These are phyloP conservation scores for Heliconius hermathena DNA, from an alignment of 1,140 invertebrate genomes.

Conservation along the genomic window DNA sequence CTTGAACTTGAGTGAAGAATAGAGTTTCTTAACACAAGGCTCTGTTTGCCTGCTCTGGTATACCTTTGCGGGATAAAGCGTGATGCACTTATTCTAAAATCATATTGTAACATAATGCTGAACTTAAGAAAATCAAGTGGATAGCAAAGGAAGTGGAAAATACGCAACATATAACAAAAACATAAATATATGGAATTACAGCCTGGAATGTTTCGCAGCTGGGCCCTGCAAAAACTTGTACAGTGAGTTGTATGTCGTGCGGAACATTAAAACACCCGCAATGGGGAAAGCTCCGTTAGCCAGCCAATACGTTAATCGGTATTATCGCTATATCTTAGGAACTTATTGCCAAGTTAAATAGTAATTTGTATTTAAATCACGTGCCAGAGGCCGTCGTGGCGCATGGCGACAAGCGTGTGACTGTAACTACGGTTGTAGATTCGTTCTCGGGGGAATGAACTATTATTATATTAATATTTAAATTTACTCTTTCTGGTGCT, in stretches of 20 bases:
- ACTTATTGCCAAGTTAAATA: background rate
- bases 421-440: background rate
- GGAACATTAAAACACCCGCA: slow-evolving; percentile 31
- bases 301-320: slow-evolving; percentile 20
- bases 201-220: slow-evolving; percentile 28
- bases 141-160: slow-evolving; percentile 16
- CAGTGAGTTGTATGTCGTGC: slow-evolving; percentile 29
- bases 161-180: slow-evolving; percentile 18
- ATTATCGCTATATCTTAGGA: slow-evolving; percentile 11
- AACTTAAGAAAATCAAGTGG: background rate
- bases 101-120: background rate
- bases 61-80: too few relatives aligned
- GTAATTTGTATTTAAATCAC: slow-evolving; percentile 18
- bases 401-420: background rate
- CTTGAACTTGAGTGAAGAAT: too few relatives aligned
- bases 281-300: slow-evolving; percentile 32
- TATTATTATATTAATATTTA: too few relatives aligned
- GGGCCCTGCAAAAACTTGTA: slow-evolving; percentile 29
- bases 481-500: too few relatives aligned
- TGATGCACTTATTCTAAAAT: background rate
- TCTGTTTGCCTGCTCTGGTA: too few relatives aligned
- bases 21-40: too few relatives aligned
- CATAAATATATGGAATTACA: slow-evolving; percentile 24
- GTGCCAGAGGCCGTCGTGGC: background rate
- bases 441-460: too few relatives aligned